Base-by-base conservation (phyloP, 2,113 vertebrate species). In the Phylloscopus trochiloides region DNA sequence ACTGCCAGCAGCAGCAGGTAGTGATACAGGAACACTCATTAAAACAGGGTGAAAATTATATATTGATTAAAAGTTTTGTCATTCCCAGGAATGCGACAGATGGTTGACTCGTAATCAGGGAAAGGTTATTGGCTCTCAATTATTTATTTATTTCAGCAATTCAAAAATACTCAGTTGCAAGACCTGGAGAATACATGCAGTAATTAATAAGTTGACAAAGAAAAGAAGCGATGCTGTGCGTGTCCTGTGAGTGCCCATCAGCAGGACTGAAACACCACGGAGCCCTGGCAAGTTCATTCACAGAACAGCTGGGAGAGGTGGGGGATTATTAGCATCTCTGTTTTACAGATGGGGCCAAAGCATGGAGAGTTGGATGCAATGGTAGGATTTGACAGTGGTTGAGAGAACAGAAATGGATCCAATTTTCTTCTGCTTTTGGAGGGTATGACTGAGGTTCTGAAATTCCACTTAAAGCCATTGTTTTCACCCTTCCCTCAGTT, bases 291-390 rank as follows among this genome's bases (percentile, higher is more conserved):
- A 78, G 70, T 65, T 81, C 78, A 92, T 95, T 94, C 81, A 34
- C 50, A 61, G 70, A 96, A 68, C 92, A 97, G 91, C 92, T 95
- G 94, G 74, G 83, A 94, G 86, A 94, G 0, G 70, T 63, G 65
- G 59, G 63, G 83, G 52, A 36, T 81, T 92, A 75, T 86, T 57
- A 89, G 48, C 72, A 78, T 97, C 57, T 81, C 82, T 90, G 61
- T 55, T 81, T 84, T 94, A 89, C 91, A 95, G 86, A 96, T 96
- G 93, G 91, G n/a, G 61, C 40, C 0, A 6, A 74, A 87, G 61
- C 62, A 34, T 25, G 36, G 76, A 78, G 89, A 72, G 34, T 42
- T 83, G 38, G 66, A 51, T 76, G 81, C 62, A 88, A 48, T 31
- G 38, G 74, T 82, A 40, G 40, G 61, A 57, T 92, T 86, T 94